A percentile compares a stretch with the other conserved stretches of the same genome.
Conservation (phyloP, 2,797 vertebrate genomes). For the Galaxias olidus region DNA sequence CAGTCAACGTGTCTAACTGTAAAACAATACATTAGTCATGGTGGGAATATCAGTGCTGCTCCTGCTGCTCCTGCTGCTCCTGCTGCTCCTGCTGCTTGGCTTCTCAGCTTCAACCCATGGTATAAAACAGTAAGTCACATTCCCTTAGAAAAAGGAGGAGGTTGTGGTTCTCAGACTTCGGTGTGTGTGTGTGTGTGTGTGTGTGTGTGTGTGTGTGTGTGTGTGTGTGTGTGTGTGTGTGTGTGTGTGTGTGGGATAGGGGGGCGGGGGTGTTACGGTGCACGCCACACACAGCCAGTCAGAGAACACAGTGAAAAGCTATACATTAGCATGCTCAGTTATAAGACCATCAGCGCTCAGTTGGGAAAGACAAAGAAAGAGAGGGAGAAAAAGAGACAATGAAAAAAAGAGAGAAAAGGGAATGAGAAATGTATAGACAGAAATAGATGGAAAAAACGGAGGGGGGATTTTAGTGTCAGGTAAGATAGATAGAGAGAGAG, state of each 20-base stretch:
- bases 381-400: no score
- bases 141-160: constrained; percentile 48
- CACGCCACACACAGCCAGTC: constrained; percentile 1
- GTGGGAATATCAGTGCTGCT: constrained; percentile 47
- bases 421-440: no score
- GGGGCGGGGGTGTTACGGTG: no score
- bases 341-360: no score
- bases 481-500: no score
- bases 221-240: no score
- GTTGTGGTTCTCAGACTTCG: neutral
- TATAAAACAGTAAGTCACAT: constrained; percentile 56
- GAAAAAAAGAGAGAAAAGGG: neutral
- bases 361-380: constrained; percentile 4
- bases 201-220: neutral
- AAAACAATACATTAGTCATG: constrained; percentile 63
- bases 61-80: no score
- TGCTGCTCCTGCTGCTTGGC: no score
- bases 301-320: constrained; percentile 12
- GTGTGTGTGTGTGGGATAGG: no score
- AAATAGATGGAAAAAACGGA: neutral
- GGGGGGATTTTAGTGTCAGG: neutral
- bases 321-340: constrained; percentile 34
- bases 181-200: no score
- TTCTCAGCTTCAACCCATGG: constrained; percentile 34
- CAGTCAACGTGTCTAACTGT: constrained; percentile 57